Evolutionary conservation across 2,888 invertebrate species (phyloP).

Genomic region (Morpho achilles): DNA sequence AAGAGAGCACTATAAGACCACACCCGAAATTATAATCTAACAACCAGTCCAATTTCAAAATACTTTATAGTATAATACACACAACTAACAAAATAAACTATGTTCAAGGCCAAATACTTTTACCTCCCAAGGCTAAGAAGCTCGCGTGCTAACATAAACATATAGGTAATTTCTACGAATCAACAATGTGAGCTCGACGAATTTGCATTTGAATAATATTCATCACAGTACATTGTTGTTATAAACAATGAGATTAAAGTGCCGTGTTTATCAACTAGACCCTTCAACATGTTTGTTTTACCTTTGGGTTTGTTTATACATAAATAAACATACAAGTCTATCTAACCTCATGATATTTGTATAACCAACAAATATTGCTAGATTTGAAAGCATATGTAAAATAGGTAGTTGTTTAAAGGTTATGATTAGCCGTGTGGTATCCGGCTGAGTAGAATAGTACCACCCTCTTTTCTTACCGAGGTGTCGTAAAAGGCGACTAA

Average conservation of each 20-base stretch:
- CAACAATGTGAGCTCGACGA: slow-evolving; percentile 38
- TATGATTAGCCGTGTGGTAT: too few species aligned
- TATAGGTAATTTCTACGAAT: slow-evolving; percentile 33
- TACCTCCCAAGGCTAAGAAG: slow-evolving; percentile 7
- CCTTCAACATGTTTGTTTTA: slow-evolving; percentile 41
- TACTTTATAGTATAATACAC: not conserved
- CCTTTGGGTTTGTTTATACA: slow-evolving; percentile 25
- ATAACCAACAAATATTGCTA: not conserved
- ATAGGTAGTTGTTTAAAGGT: too few species aligned
- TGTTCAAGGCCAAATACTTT: slow-evolving; percentile 4
- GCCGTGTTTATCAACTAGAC: slow-evolving; percentile 62
- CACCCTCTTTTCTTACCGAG: too few species aligned
- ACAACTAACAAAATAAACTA: not conserved
- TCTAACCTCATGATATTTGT: slow-evolving; percentile 7
- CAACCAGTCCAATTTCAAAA: too few species aligned
- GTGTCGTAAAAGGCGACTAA: too few species aligned
- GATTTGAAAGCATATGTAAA: too few species aligned
- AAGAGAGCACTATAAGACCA: too few species aligned
- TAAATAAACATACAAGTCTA: slow-evolving; percentile 25
- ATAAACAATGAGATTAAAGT: slow-evolving; percentile 62
- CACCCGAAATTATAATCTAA: too few species aligned
- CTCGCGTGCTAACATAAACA: slow-evolving; percentile 2
- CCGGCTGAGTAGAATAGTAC: too few species aligned
- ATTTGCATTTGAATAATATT: slow-evolving; percentile 57
- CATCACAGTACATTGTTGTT: slow-evolving; percentile 53